Evolutionary conservation across 2,888 invertebrate genomes (phyloP).

Genomic region (Morpho helenor): DNA sequence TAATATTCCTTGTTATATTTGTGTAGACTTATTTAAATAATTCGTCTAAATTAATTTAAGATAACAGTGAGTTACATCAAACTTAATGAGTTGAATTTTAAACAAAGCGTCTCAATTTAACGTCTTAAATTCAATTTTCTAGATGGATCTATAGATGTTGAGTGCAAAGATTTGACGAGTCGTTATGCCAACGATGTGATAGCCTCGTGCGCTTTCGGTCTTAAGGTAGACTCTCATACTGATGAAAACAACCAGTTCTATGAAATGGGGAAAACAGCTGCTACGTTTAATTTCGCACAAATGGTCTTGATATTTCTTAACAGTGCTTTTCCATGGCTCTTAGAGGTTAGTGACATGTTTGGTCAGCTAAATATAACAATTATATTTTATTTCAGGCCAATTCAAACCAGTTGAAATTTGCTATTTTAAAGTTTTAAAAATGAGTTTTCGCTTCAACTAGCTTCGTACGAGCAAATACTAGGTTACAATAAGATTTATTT

Average conservation of each 20-base stretch:
- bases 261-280: constrained; percentile 60
- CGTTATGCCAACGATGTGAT: constrained; percentile 74
- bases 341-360: constrained; percentile 15
- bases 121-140: not conserved
- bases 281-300: constrained; percentile 44
- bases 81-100: too few relatives aligned
- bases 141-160: constrained; percentile 44
- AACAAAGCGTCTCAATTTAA: not conserved
- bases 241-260: constrained; percentile 77
- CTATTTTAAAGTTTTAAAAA: too few relatives aligned
- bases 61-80: too few relatives aligned
- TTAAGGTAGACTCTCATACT: constrained; percentile 73
- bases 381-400: too few relatives aligned
- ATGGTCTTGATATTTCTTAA: constrained; percentile 34
- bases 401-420: too few relatives aligned
- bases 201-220: constrained; percentile 69
- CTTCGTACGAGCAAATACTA: too few relatives aligned
- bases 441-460: too few relatives aligned
- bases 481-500: too few relatives aligned
- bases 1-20: too few relatives aligned
- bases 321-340: constrained; percentile 24
- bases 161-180: constrained; percentile 60
- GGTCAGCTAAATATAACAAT: not conserved
- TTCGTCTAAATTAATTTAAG: too few relatives aligned
- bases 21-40: too few relatives aligned